phyloP scores from a whole-genome alignment of 2,113 vertebrate species.

The Semnopithecus entellus region DNA sequence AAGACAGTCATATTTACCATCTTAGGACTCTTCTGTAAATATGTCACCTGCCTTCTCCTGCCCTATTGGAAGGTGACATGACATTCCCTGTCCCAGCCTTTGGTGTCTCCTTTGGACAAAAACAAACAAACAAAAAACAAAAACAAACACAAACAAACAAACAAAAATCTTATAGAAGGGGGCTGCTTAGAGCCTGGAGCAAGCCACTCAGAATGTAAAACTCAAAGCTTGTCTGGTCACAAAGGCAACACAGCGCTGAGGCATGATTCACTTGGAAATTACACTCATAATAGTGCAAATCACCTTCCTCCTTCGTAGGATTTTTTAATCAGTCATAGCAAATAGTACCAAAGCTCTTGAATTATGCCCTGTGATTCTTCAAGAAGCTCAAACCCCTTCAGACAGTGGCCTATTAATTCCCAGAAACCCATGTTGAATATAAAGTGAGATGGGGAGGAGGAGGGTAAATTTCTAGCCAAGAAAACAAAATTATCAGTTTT shows the following conservation, averaged over 20 bases:
- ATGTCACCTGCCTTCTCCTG: background rate
- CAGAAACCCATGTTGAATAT: background rate
- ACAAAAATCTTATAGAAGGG: background rate
- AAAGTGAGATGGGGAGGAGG: background rate
- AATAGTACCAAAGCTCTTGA: background rate
- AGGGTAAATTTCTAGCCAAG: background rate
- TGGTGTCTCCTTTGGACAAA: background rate
- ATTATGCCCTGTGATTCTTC: background rate
- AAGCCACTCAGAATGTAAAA: background rate
- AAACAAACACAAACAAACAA: no score
- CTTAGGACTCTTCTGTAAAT: background rate
- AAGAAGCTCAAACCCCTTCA: background rate
- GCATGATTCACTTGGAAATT: background rate
- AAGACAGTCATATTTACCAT: background rate
- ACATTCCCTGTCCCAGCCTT: background rate
- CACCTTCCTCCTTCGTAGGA: background rate
- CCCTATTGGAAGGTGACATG: background rate
- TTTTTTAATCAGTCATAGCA: background rate
- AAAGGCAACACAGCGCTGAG: background rate
- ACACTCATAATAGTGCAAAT: background rate
- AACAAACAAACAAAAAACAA: background rate
- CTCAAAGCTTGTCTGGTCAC: background rate
- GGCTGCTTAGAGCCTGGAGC: background rate
- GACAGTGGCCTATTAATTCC: background rate
- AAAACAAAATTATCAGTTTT: conserved; percentile 28